A percentile compares a stretch with the other conserved stretches of the same genome.
Evolutionary conservation across 2,113 vertebrate species (phyloP).

Genomic region (Himantopus leucocephalus): DNA sequence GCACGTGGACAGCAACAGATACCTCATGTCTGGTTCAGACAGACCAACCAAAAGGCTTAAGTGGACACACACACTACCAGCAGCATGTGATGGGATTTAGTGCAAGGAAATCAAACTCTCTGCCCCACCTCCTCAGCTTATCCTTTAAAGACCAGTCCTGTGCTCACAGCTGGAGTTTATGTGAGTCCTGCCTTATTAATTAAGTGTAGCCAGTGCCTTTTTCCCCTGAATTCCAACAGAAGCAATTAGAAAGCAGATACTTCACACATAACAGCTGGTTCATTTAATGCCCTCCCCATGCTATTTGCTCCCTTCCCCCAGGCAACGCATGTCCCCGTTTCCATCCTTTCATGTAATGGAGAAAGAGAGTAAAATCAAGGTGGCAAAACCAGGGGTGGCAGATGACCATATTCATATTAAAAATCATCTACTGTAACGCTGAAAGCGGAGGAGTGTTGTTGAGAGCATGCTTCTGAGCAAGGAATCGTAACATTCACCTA

Average conservation of each 20-base stretch:
- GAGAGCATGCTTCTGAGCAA: neutral
- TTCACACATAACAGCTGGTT: slow-evolving; percentile 60
- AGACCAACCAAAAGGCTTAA: slow-evolving; percentile 36
- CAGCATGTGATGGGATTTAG: slow-evolving; percentile 52
- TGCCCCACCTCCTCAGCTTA: slow-evolving; percentile 45
- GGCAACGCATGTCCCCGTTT: neutral
- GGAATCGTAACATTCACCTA: neutral
- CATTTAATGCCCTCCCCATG: neutral
- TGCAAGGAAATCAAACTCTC: slow-evolving; percentile 45
- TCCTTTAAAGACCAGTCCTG: slow-evolving; percentile 64
- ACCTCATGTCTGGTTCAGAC: slow-evolving; percentile 29
- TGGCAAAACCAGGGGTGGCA: neutral
- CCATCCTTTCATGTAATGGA: neutral
- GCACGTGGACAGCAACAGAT: slow-evolving; percentile 9
- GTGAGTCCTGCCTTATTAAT: slow-evolving; percentile 70
- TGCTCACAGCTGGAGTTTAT: slow-evolving; percentile 72
- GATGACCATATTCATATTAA: neutral
- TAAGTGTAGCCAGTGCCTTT: slow-evolving; percentile 60
- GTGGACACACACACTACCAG: slow-evolving; percentile 32
- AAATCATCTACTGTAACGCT: neutral
- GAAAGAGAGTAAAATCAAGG: slow-evolving; percentile 6
- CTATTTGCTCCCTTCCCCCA: slow-evolving; percentile 24
- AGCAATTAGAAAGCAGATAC: slow-evolving; percentile 69
- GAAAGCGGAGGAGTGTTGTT: neutral
- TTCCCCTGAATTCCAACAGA: slow-evolving; percentile 38